phyloP scores from a whole-genome alignment of 2,888 invertebrate species.

The Melipona bicolor region DNA sequence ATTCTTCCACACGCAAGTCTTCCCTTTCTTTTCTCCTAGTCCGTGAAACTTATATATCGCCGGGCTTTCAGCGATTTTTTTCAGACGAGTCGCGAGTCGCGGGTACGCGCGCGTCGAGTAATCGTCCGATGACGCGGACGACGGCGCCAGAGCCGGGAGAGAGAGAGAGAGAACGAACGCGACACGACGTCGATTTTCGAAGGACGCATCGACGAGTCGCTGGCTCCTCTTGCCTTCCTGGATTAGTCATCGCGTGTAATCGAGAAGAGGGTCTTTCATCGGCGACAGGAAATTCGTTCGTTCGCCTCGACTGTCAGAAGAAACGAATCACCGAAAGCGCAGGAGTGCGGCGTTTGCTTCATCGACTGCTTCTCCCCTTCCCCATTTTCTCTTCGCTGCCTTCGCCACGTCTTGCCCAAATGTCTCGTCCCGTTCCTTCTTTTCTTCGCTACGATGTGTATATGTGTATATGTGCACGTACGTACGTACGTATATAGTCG shows the following conservation, averaged over 20 bases:
- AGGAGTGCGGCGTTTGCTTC: not conserved
- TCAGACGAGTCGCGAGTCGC: not conserved
- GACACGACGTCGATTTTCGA: not conserved
- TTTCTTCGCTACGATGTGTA: not conserved
- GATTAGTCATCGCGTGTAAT: constrained; percentile 55
- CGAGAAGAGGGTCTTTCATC: constrained; percentile 41
- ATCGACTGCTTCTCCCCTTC: too few species aligned
- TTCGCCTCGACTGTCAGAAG: constrained; percentile 37
- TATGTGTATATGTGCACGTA: too few species aligned
- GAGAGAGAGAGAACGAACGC: too few species aligned
- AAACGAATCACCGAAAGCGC: constrained; percentile 32
- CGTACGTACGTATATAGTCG: too few species aligned
- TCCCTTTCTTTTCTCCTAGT: not conserved
- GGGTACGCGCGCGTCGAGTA: not conserved
- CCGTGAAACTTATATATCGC: too few species aligned
- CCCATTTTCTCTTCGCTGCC: not conserved
- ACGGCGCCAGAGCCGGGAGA: not conserved
- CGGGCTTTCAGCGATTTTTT: not conserved
- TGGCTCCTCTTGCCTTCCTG: constrained; percentile 30
- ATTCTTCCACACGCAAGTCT: not conserved
- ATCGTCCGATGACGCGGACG: not conserved
- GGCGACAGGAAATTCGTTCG: constrained; percentile 55
- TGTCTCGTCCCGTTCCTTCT: not conserved
- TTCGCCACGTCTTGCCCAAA: not conserved
- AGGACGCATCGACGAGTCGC: constrained; percentile 45